Conservation (phyloP, 2,888 invertebrate genomes). For the Homarus gammarus region DNA sequence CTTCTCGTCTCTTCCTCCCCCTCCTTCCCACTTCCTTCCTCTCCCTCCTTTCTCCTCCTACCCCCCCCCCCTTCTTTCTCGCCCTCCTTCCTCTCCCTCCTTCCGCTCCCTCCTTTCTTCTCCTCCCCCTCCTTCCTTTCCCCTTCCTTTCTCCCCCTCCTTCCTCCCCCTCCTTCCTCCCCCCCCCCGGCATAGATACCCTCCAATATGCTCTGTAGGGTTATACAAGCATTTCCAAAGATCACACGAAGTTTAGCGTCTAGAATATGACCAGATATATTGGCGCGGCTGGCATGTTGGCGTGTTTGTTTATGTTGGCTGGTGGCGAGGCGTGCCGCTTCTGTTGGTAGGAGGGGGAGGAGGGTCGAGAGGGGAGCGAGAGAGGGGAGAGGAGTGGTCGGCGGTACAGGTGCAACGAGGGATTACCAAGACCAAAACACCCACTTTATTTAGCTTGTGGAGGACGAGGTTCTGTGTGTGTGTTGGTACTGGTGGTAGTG, state of each 20-base stretch:
- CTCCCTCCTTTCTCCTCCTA: not conserved
- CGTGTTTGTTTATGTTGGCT: not conserved
- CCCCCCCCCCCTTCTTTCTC: not conserved
- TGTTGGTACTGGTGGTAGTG: not conserved
- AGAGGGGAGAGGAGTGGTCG: not conserved
- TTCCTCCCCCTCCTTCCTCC: not conserved
- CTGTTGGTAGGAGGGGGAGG: not conserved
- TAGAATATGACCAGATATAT: conserved; percentile 1
- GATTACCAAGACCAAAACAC: not conserved
- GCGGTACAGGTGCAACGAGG: not conserved
- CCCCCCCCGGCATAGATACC: too few relatives aligned
- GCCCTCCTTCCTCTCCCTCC: not conserved
- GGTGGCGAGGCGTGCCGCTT: not conserved
- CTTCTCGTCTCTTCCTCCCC: not conserved
- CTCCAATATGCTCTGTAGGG: too few relatives aligned
- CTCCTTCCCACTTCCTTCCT: not conserved
- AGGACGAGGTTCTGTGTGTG: not conserved
- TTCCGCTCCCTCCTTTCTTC: conserved; percentile 5
- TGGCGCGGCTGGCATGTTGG: not conserved
- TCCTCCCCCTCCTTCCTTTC: not conserved
- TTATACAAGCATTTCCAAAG: not conserved
- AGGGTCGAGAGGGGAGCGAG: not conserved
- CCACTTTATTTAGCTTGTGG: not conserved
- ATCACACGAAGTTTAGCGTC: not conserved
- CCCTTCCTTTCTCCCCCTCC: not conserved